Evolutionary conservation across 1,140 invertebrate genomes (phyloP), one percentile per base, ranked within the genome.

Genomic region (Euura saliciscinereae): DNA sequence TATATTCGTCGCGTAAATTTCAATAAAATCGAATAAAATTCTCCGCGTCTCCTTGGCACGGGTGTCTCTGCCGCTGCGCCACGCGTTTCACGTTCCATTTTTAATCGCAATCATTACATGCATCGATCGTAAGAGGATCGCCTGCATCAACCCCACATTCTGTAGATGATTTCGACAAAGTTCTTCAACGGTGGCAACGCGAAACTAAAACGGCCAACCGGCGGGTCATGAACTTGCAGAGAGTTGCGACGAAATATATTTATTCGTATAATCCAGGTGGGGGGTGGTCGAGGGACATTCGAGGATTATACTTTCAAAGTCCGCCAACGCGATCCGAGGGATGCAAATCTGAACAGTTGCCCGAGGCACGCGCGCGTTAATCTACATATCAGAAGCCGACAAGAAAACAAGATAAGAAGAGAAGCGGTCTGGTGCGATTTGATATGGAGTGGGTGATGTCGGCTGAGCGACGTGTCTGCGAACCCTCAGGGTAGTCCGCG

Each of bases 1-100:
- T 28, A 28, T 28, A 59, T 8, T 59, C 51, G 51, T 59, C 51
- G 51, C 51, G 51, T 59, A 59, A 59, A 59, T 59, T 59, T 59
- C 3, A 59, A 59, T 59, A 59, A 59, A 59, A 59, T 59, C 51
- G 51, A 59, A 59, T 59, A 59, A 59, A 59, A 59, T 59, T n/a
- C 8, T 59, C 28, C 51, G 51, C 51, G 28, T 59, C 51, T 59
- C 51, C 51, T 59, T 59, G 51, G 51, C 51, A 59, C 51, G 5
- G n/a, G 51, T n/a, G 51, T n/a, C n/a, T 59, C n/a, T n/a, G 51
- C 51, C 51, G 51, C 51, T 59, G 51, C n/a, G 8, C 8, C n/a
- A 59, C 6, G 51, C 51, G 10, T 2, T 6, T 59, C 8, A 59
- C 13, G 51, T 59, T 59, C 51, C 3, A 59, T 59, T 59, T 59